Evolutionary conservation across 2,888 invertebrate species (phyloP).

Genomic region (Metalampra italica): DNA sequence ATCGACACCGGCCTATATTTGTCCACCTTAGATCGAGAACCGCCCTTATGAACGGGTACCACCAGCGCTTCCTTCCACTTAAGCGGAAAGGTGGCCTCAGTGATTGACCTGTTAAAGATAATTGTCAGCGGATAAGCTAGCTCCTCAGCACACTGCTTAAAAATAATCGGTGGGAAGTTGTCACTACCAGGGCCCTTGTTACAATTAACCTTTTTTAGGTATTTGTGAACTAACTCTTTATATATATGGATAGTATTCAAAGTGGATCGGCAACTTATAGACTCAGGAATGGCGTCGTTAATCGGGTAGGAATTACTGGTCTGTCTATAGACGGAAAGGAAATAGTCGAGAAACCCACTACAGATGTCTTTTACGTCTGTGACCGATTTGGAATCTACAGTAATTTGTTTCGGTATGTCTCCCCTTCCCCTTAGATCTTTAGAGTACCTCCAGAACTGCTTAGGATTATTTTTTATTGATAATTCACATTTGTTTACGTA

Average conservation of each 20-base stretch:
- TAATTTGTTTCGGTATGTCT: background rate
- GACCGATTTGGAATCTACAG: background rate
- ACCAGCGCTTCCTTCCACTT: conserved; percentile 7
- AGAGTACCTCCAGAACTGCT: background rate
- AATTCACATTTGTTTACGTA: background rate
- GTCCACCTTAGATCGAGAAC: background rate
- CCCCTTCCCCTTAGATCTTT: background rate
- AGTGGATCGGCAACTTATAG: background rate
- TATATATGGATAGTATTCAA: background rate
- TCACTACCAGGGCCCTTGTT: conserved; percentile 2
- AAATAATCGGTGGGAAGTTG: background rate
- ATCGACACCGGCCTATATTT: conserved; percentile 9
- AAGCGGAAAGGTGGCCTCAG: background rate
- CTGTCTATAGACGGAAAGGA: background rate
- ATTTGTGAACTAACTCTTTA: background rate
- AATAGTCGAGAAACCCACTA: background rate
- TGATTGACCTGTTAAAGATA: background rate
- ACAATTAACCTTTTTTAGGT: background rate
- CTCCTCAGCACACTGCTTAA: background rate
- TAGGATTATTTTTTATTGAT: background rate
- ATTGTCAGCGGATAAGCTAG: background rate
- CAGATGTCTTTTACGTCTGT: background rate
- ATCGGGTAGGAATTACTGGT: too few relatives aligned
- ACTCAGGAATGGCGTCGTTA: too few relatives aligned
- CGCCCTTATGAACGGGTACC: conserved; percentile 8